phyloP scores from a whole-genome alignment of 2,888 invertebrate species.

The Pegoplata infirma region DNA sequence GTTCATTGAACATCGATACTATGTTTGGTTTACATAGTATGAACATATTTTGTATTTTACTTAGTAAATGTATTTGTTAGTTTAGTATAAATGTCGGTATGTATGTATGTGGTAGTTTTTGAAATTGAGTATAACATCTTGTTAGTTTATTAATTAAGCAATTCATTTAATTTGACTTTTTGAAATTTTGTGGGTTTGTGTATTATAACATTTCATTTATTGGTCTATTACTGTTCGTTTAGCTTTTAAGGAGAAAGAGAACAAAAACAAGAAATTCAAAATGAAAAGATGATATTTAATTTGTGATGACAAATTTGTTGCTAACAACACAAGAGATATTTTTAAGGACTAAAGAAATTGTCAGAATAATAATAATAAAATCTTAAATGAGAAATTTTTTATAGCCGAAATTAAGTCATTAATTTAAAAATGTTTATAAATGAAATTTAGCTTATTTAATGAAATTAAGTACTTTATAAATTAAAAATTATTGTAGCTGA shows the following conservation, averaged over 20 bases:
- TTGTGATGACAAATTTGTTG: background rate
- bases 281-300: background rate
- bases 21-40: background rate
- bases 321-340: too few relatives aligned
- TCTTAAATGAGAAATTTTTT: too few relatives aligned
- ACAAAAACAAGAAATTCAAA: background rate
- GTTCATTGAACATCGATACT: background rate
- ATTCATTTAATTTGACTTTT: conserved; percentile 48
- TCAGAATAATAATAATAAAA: too few relatives aligned
- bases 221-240: background rate
- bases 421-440: too few relatives aligned
- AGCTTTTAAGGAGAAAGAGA: background rate
- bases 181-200: background rate
- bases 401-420: too few relatives aligned
- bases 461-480: too few relatives aligned
- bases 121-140: conserved; percentile 15
- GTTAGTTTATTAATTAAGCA: conserved; percentile 46
- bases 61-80: background rate
- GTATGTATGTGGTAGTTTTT: background rate
- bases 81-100: background rate
- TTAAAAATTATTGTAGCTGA: too few relatives aligned
- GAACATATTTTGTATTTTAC: background rate
- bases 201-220: background rate
- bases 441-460: too few relatives aligned
- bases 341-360: too few relatives aligned